Base-by-base conservation (phyloP, 2,888 invertebrate genomes). In the Mayetiola destructor region DNA sequence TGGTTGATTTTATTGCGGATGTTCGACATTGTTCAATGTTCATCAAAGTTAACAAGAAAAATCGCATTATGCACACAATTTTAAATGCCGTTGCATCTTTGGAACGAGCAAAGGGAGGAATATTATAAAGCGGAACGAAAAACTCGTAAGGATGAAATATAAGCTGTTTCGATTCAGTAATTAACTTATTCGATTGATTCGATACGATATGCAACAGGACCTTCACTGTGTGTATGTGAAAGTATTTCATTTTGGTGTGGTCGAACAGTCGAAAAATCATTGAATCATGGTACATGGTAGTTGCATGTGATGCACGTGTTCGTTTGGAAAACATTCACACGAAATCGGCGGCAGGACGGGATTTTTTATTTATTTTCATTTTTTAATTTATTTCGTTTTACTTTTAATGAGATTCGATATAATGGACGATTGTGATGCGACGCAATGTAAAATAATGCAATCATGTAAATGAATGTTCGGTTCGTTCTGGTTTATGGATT, bases 401-500 rank as follows among this genome's bases (percentile, higher is more conserved):
- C 2, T 27, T 48, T 48, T 48, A 48, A 48, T 27, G 9, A 48
- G 48, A 23, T 27, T 27, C 27, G 16, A 16, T n/a, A n/a, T n/a
- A n/a, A n/a, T n/a, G n/a, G n/a, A n/a, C n/a, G n/a, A n/a, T n/a
- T n/a, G n/a, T n/a, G n/a, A n/a, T n/a, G n/a, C n/a, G n/a, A n/a
- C n/a, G 2, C 48, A n/a, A 21, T 42, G 3, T 4, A n/a, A n/a
- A n/a, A 9, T 48, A 48, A 48, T 48, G 48, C 27, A 27, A 6
- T 42, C 16, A 48, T 48, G 27, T 27, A 48, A 48, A 48, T 23
- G n/a, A n/a, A n/a, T n/a, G n/a, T n/a, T n/a, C 27, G 48, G n/a
- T 27, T 48, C 48, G 48, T 48, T 48, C 27, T 48, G 48, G 48
- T 48, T 48, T 48, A 48, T 48, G 48, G 20, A 27, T n/a, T n/a